Evolutionary conservation across 2,113 vertebrate genomes (phyloP).

Genomic region (Lophura nycthemera): DNA sequence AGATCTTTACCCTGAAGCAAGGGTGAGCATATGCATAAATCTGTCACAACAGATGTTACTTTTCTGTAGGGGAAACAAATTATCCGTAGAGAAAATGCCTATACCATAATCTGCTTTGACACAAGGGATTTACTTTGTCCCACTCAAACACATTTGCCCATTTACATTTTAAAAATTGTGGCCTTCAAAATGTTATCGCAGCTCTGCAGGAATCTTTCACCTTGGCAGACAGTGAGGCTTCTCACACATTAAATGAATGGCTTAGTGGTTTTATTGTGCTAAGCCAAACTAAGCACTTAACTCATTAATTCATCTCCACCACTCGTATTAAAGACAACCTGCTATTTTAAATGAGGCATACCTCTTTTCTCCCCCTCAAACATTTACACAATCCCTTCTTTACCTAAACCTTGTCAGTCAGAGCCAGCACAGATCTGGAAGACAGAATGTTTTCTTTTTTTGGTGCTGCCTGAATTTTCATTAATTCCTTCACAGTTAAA

Average conservation of each 20-base stretch:
- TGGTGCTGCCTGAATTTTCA: neutral
- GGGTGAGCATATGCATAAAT: conserved; percentile 14
- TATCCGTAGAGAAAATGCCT: neutral
- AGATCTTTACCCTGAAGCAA: neutral
- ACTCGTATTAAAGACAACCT: conserved; percentile 22
- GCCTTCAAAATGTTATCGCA: conserved; percentile 55
- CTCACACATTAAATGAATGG: conserved; percentile 46
- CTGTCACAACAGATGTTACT: neutral
- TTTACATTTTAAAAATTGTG: conserved; percentile 59
- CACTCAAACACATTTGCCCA: conserved; percentile 27
- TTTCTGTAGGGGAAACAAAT: conserved; percentile 38
- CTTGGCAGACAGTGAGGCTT: conserved; percentile 51
- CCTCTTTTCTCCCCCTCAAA: neutral
- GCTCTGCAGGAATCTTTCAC: conserved; percentile 59
- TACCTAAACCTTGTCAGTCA: conserved; percentile 15
- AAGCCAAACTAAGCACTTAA: conserved; percentile 58
- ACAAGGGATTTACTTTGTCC: conserved; percentile 53
- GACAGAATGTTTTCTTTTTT: neutral
- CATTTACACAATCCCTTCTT: neutral
- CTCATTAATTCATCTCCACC: conserved; percentile 58
- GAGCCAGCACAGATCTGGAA: neutral
- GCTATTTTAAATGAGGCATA: conserved; percentile 22
- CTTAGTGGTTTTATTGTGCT: conserved; percentile 45
- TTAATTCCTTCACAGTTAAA: neutral
- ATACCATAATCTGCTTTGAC: conserved; percentile 42